Base-by-base conservation (phyloP, 2,888 invertebrate genomes). In the Camponotus fellah region DNA sequence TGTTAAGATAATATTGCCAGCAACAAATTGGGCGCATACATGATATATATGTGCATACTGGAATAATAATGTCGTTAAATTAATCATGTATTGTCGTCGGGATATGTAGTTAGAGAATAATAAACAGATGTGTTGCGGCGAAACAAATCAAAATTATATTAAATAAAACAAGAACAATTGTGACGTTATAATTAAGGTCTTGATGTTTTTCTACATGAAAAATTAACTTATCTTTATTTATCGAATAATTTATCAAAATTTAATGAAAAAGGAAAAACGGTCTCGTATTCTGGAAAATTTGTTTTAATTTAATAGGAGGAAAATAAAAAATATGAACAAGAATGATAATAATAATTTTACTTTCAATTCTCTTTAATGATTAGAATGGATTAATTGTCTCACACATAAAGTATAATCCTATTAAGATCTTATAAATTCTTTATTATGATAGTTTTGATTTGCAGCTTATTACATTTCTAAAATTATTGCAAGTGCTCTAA, bases 41-140 rank as follows among this genome's bases (percentile, higher is more conserved):
- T 26, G 26, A 26, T 26, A 26, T 26, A 26, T 26, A 40, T 46
- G 17, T 79, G 49, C 49, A 53, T n/a, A 21, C 37, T 14, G 12
- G 60, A 79, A 72, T 79, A 72, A 80, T 60, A 80, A 80, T 72
- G 56, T 26, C 46, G 60, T 74, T 80, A 72, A 79, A 79, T 79
- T 79, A 80, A 80, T 80, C 75, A 80, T 46, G 34, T 26, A 72
- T 58, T 72, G 79, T 80, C 58, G 34, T 14, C 34, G 26, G 21
- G 43, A 58, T 17, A 60, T 60, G 34, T n/a, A n/a, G n/a, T 72
- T 60, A 46, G 72, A 46, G 37, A 49, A 72, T 72, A 72, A 79
- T 37, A 21, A 60, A 60, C 75, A 72, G 26, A 4, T 79, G 43
- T 71, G 43, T 71, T 40, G 21, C 43, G 43, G 10, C n/a, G 14